These are phyloP conservation scores for Sceloporus undulatus DNA, from an alignment of 2,113 vertebrate species.

Conservation along the genomic window DNA sequence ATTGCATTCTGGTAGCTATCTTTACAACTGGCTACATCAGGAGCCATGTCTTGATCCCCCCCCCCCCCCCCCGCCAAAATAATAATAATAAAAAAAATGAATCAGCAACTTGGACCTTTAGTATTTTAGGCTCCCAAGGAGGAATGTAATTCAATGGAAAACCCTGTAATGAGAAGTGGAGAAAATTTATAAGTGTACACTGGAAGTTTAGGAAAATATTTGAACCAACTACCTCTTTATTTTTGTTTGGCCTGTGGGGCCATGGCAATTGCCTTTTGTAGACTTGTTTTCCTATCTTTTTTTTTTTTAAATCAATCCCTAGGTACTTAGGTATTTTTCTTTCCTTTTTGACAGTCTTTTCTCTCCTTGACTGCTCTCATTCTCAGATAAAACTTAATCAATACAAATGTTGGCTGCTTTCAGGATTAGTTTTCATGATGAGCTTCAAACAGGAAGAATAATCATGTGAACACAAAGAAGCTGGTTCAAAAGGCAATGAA, in stretches of 20 bases:
- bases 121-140: too few species aligned
- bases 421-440: slow-evolving; percentile 55
- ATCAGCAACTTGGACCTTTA: too few species aligned
- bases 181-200: neutral
- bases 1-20: too few species aligned
- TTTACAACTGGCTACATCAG: too few species aligned
- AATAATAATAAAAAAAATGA: too few species aligned
- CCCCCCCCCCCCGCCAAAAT: too few species aligned
- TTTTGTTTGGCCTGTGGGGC: neutral
- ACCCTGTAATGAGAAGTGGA: too few species aligned
- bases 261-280: neutral
- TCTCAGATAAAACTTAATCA: slow-evolving; percentile 55
- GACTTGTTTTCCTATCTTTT: slow-evolving; percentile 2
- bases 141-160: too few species aligned
- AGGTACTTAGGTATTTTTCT: slow-evolving; percentile 33
- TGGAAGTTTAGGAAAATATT: neutral
- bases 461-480: slow-evolving; percentile 47
- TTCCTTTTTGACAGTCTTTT: slow-evolving; percentile 46
- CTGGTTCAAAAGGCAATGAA: slow-evolving; percentile 55
- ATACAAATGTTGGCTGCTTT: slow-evolving; percentile 59
- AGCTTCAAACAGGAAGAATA: slow-evolving; percentile 56
- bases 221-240: neutral
- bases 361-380: slow-evolving; percentile 43
- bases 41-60: too few species aligned
- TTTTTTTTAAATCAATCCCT: slow-evolving; percentile 34